phyloP scores from a whole-genome alignment of 2,113 vertebrate species.

The Brachypteracias leptosomus region DNA sequence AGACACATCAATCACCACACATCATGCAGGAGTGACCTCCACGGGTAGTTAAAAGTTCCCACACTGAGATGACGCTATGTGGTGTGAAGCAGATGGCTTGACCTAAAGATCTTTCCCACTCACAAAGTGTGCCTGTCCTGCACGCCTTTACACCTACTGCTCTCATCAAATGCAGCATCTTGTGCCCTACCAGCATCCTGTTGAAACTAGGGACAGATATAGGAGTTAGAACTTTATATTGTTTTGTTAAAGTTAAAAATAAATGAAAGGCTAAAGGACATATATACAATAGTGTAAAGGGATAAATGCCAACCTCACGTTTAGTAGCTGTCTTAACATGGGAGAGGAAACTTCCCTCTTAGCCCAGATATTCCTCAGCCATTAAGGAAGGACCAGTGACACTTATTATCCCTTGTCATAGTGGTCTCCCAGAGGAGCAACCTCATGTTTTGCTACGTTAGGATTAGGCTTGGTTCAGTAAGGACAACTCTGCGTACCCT shows the following conservation, averaged over 20 bases:
- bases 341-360: not conserved
- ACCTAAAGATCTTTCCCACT: not conserved
- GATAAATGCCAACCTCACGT: not conserved
- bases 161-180: not conserved
- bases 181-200: not conserved
- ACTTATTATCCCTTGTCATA: not conserved
- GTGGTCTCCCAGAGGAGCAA: accelerated
- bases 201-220: not conserved
- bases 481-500: not conserved
- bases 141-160: not conserved
- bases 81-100: not conserved
- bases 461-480: not conserved
- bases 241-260: not conserved
- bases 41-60: not conserved
- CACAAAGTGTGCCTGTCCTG: not conserved
- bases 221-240: not conserved
- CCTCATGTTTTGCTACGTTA: not conserved
- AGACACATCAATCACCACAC: not conserved
- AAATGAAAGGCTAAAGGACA: not conserved
- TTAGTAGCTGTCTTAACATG: not conserved
- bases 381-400: not conserved
- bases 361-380: not conserved
- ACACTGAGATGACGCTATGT: not conserved
- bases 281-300: not conserved
- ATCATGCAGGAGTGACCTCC: not conserved